Evolutionary conservation across 1,140 invertebrate genomes (phyloP).

Genomic region (Leptonema lineaticorne): DNA sequence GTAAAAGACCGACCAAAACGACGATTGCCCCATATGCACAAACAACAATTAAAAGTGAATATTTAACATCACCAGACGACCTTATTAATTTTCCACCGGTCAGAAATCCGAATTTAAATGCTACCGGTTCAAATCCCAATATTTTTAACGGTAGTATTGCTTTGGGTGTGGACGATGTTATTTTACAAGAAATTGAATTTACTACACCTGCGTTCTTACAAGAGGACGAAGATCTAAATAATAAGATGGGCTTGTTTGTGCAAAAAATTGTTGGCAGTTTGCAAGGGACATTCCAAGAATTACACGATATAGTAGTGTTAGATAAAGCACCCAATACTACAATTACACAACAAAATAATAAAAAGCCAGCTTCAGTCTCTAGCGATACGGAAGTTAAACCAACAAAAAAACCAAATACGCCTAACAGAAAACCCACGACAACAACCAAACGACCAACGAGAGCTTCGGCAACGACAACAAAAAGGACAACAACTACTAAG

Average conservation of each 20-base stretch:
- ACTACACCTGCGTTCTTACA: conserved; percentile 69
- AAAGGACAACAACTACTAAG: conserved; percentile 45
- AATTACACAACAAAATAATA: conserved; percentile 38
- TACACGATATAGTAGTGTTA: conserved; percentile 71
- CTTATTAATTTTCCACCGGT: conserved; percentile 80
- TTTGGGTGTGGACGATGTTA: conserved; percentile 45
- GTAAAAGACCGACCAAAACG: conserved; percentile 18
- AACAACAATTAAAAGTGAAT: conserved; percentile 53
- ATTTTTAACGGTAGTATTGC: conserved; percentile 61
- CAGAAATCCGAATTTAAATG: conserved; percentile 76
- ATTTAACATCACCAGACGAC: conserved; percentile 66
- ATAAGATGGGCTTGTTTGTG: conserved; percentile 79
- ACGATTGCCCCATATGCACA: neutral
- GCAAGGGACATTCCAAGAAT: conserved; percentile 75
- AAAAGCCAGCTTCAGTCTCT: conserved; percentile 42
- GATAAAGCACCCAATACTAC: conserved; percentile 59
- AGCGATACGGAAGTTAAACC: conserved; percentile 50
- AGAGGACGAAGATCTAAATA: conserved; percentile 72
- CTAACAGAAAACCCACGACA: conserved; percentile 44
- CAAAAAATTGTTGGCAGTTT: conserved; percentile 79
- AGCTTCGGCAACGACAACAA: conserved; percentile 41
- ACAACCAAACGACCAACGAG: conserved; percentile 42
- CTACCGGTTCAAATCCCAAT: conserved; percentile 58
- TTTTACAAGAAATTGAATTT: conserved; percentile 62
- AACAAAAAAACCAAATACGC: conserved; percentile 50